A percentile compares a stretch with the other conserved stretches of the same genome.
phyloP scores from a whole-genome alignment of 1,140 invertebrate genomes.

The Campoletis sonorensis region DNA sequence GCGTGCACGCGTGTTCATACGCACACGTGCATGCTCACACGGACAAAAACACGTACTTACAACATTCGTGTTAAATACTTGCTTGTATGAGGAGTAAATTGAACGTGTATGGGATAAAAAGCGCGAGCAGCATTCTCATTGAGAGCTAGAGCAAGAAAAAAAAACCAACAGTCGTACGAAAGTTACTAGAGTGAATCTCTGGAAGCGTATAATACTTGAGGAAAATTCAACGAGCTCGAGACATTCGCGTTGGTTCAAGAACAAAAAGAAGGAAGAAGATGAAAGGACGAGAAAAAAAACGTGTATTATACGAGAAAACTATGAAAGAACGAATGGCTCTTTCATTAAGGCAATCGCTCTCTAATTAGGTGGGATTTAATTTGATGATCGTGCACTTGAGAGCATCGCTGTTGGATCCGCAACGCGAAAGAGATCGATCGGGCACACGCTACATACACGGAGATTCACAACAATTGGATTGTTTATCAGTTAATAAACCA shows the following conservation, averaged over 20 bases:
- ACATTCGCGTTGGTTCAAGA: not conserved
- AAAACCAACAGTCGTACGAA: constrained; percentile 18
- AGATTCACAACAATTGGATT: not conserved
- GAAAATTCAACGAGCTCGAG: not conserved
- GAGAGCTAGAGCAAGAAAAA: not conserved
- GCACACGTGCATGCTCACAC: not conserved
- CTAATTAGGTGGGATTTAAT: constrained; percentile 17
- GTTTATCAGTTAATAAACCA: not conserved
- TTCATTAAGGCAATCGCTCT: constrained; percentile 6
- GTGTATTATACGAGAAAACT: not conserved
- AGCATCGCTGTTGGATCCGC: not conserved
- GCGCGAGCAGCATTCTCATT: constrained; percentile 15
- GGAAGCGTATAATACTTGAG: constrained; percentile 6
- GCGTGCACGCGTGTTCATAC: constrained; percentile 30
- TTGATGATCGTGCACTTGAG: not conserved
- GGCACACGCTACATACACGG: not conserved
- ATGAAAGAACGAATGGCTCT: not conserved
- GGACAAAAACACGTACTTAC: not conserved
- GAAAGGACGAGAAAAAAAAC: not conserved
- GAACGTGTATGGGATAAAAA: constrained; percentile 1
- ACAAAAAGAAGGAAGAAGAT: not conserved
- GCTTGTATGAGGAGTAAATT: not conserved
- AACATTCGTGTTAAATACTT: constrained; percentile 21
- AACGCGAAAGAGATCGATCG: not conserved
- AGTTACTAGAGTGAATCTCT: constrained; percentile 37